These are phyloP conservation scores for Siphamia tubifer DNA, from an alignment of 2,113 vertebrate genomes.

Conservation along the genomic window DNA sequence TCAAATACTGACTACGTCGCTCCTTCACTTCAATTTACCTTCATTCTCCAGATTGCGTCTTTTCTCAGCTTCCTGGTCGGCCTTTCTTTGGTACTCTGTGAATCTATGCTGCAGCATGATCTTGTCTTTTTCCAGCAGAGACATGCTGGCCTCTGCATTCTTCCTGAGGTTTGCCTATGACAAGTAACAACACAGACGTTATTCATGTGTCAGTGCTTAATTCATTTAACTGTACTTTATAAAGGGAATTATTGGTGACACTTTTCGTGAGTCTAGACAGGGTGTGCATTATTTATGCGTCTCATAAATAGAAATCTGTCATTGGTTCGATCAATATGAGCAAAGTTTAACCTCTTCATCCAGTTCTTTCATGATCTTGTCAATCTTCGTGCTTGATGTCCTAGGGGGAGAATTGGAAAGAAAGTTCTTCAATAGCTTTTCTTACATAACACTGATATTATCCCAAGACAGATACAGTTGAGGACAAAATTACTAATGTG, in stretches of 20 bases:
- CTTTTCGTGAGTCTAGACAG: too few species aligned
- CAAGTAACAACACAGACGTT: conserved; percentile 4
- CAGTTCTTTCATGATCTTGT: conserved; percentile 97
- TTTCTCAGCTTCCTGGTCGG: conserved; percentile 95
- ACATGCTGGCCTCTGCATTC: conserved; percentile 84
- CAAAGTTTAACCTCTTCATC: conserved; percentile 89
- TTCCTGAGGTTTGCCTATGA: conserved; percentile 84
- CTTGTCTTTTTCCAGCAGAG: conserved; percentile 95
- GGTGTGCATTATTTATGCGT: too few species aligned
- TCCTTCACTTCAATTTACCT: conserved; percentile 74
- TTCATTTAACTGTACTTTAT: too few species aligned
- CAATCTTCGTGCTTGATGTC: conserved; percentile 90
- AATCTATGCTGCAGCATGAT: conserved; percentile 90
- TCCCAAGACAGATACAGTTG: too few species aligned
- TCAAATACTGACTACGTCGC: neutral
- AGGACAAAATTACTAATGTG: too few species aligned
- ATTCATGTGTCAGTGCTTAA: too few species aligned
- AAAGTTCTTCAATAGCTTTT: neutral
- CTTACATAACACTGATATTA: too few species aligned
- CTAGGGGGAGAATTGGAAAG: conserved; percentile 68
- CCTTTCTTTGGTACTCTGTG: conserved; percentile 94
- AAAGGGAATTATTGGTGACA: too few species aligned
- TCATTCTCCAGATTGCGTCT: conserved; percentile 95
- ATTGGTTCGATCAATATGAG: too few species aligned
- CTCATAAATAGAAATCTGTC: neutral